Conservation (phyloP, 2,888 invertebrate species). For the Andrena dorsata region DNA sequence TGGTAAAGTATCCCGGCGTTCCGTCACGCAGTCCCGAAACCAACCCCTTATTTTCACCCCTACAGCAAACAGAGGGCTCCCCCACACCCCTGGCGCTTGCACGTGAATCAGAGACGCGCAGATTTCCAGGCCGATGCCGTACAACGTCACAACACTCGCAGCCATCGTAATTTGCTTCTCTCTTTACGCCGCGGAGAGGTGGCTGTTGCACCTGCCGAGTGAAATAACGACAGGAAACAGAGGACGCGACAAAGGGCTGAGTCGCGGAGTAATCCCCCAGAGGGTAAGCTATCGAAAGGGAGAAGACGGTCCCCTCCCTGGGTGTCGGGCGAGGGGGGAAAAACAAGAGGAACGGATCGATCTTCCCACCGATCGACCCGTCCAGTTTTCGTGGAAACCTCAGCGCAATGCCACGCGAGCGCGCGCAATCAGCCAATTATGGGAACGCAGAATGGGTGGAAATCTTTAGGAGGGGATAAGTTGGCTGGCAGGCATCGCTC, state of each 20-base stretch:
- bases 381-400: conserved; percentile 48
- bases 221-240: conserved; percentile 2
- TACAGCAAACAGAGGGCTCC: neutral
- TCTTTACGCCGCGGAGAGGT: conserved; percentile 12
- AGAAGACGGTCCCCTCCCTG: neutral
- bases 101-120: neutral
- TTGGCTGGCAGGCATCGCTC: conserved; percentile 61
- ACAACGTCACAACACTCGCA: neutral
- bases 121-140: conserved; percentile 5
- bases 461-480: conserved; percentile 64
- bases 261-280: conserved; percentile 23
- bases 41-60: neutral
- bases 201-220: conserved; percentile 11
- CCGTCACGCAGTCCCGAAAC: neutral
- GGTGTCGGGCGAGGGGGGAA: neutral
- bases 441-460: conserved; percentile 43
- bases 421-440: conserved; percentile 60
- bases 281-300: neutral
- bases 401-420: conserved; percentile 17
- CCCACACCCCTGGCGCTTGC: neutral
- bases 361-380: conserved; percentile 2
- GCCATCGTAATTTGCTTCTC: conserved; percentile 12
- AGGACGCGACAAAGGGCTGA: conserved; percentile 16
- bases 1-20: neutral
- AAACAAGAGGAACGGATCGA: conserved; percentile 12